These are phyloP conservation scores for Ctenoplectra terminalis DNA, from an alignment of 1,140 invertebrate genomes.

Conservation along the genomic window DNA sequence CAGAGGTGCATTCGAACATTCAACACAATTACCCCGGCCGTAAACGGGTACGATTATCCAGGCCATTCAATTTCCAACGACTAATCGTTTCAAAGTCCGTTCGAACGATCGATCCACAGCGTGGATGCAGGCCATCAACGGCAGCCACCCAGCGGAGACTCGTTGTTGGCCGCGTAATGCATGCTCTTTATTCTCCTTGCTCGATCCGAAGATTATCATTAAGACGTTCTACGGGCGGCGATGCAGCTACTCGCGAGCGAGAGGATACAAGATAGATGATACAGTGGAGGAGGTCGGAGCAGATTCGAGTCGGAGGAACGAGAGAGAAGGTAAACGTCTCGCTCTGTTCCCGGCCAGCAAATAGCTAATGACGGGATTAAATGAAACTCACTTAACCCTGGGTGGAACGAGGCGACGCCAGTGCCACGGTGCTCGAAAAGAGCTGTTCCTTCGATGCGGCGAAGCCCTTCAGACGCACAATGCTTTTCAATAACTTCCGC, in stretches of 20 bases:
- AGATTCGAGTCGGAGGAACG: no score
- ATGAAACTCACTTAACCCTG: conserved; percentile 47
- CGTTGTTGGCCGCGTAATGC: conserved; percentile 20
- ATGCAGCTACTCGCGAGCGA: conserved; percentile 33
- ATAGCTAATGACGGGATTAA: conserved; percentile 49
- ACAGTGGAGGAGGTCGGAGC: neutral
- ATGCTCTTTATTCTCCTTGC: conserved; percentile 49
- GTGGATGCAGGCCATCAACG: neutral
- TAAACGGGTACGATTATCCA: conserved; percentile 4
- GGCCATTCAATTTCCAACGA: conserved; percentile 34
- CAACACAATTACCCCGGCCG: neutral
- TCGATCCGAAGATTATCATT: conserved; percentile 69
- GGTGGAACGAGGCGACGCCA: neutral
- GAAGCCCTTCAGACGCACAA: conserved; percentile 2
- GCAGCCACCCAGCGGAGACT: neutral
- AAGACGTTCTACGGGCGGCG: conserved; percentile 66
- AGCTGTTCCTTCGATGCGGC: conserved; percentile 8
- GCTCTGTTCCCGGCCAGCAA: conserved; percentile 13
- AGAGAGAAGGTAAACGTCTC: conserved; percentile 40
- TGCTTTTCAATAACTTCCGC: conserved; percentile 36
- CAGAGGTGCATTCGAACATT: neutral
- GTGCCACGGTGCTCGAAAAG: neutral
- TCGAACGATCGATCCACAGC: neutral
- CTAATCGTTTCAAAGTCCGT: conserved; percentile 13
- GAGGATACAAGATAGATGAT: conserved; percentile 45